Percentiles rank a stretch among this genome's conserved stretches.
Conservation (phyloP, 1,140 invertebrate genomes). For the Paraescarpia echinospica region DNA sequence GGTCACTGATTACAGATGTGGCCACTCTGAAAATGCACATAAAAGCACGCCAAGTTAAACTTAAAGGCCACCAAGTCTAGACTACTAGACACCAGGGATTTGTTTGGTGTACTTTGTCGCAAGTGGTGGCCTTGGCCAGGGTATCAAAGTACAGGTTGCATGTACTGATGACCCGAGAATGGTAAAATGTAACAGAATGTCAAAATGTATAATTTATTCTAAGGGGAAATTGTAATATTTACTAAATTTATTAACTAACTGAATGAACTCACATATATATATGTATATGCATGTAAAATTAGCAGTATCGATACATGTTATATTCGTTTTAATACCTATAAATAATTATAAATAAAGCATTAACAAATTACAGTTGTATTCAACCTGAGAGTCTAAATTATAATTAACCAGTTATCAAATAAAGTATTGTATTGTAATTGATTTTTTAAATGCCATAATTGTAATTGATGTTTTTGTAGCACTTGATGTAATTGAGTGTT, state of each 20-base stretch:
- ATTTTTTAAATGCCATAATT: background rate
- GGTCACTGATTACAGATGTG: too few species aligned
- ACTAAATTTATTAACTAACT: too few species aligned
- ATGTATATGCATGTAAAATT: too few species aligned
- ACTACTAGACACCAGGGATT: background rate
- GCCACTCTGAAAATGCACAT: background rate
- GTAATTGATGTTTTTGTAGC: background rate
- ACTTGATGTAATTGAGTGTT: background rate
- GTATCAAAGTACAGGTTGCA: background rate
- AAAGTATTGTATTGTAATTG: background rate
- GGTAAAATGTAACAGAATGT: background rate
- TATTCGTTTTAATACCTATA: too few species aligned
- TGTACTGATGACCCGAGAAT: background rate
- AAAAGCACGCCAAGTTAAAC: background rate
- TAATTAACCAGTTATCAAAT: too few species aligned
- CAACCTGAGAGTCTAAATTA: too few species aligned
- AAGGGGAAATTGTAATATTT: too few species aligned
- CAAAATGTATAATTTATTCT: too few species aligned
- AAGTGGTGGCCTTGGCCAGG: background rate
- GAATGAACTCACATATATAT: too few species aligned
- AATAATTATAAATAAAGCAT: too few species aligned
- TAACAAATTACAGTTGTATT: too few species aligned
- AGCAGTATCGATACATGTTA: too few species aligned
- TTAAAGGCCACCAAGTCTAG: background rate
- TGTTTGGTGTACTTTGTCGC: background rate